A percentile compares a stretch with the other conserved stretches of the same genome.
Conservation (phyloP, 2,113 vertebrate species). For the Donacobius atricapilla region DNA sequence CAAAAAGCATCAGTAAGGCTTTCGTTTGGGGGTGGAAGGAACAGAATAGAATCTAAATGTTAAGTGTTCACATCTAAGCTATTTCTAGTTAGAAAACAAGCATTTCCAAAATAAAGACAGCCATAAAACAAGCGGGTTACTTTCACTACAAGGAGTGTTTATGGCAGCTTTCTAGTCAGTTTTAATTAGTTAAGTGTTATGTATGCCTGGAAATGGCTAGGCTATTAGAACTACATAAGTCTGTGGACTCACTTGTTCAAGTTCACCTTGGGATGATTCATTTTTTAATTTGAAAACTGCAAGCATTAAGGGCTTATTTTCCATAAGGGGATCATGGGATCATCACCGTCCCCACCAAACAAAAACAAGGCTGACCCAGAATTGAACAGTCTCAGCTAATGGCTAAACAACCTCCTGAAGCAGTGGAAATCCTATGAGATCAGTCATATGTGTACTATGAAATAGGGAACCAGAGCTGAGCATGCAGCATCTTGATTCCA, state of each 20-base stretch:
- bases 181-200: not conserved
- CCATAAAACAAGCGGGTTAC: not conserved
- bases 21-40: not conserved
- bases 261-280: not conserved
- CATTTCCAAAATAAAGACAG: not conserved
- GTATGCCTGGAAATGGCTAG: not conserved
- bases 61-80: not conserved
- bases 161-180: not conserved
- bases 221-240: not conserved
- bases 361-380: not conserved
- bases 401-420: not conserved
- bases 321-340: not conserved
- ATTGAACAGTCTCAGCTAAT: not conserved
- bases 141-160: not conserved
- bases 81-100: not conserved
- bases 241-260: not conserved
- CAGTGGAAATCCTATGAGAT: not conserved
- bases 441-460: rapidly evolving
- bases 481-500: not conserved
- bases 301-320: not conserved
- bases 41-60: not conserved
- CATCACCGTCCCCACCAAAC: not conserved
- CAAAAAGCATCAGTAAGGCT: not conserved
- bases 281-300: not conserved
- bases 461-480: not conserved